Evolutionary conservation across 1,140 invertebrate genomes (phyloP), one percentile per base, ranked within the genome.

Genomic region (Sycobia sp.): DNA sequence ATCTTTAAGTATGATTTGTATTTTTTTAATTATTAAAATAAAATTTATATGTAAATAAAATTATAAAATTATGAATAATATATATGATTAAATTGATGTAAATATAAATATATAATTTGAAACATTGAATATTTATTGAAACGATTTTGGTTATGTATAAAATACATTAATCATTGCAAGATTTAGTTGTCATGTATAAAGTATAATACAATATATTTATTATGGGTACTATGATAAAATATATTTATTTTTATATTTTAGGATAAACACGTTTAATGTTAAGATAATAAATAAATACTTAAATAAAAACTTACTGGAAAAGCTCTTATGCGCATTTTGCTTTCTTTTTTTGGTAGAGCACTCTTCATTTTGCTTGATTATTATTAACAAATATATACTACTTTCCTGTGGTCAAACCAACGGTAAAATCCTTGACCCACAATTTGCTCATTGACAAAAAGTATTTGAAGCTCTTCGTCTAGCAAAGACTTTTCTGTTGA

Each of bases 241-340:
- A n/a, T n/a, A n/a, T n/a, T 32, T 32, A 7, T 32, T 32, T 32
- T 32, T 7, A 32, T 32, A 32, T 7, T 32, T 32, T 32, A 4
- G 11, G 29, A 32, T 7, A 32, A n/a, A n/a, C n/a, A 7, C 29
- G 11, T 32, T 32, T 32, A 49, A 49, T 29, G 25, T n/a, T n/a
- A n/a, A n/a, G n/a, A 5, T 50, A 51, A 38, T 32, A 49, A 10
- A 16, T 3, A 25, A 27, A 29, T 5, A 16, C n/a, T 29, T 1
- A 29, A 68, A 46, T 50, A 54, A 68, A 66, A 57, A 74, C 92
- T 95, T 85, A 97, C 94, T 74, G 95, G 95, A 86, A 98, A 98
- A 70, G 95, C 94, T 79, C 95, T 88, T 79, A 98, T 97, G 73
- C 95, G 87, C 95, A 97, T 97, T 84, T 97, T 97, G 81, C 91